phyloP scores from a whole-genome alignment of 2,113 vertebrate species.

The Cyphomyrus discorhynchus region DNA sequence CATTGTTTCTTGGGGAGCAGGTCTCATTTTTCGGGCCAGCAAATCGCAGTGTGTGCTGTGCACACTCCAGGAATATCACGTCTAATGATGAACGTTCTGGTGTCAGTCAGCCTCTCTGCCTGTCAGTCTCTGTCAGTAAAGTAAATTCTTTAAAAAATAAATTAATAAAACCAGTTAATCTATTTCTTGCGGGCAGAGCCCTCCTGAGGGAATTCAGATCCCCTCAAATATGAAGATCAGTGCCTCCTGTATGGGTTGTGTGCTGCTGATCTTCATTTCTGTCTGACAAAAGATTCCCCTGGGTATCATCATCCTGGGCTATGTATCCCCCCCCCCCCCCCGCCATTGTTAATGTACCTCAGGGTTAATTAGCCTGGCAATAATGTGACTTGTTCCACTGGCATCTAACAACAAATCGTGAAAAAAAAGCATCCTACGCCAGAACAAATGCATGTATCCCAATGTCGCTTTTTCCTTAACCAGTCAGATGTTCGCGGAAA shows the following conservation, averaged over 20 bases:
- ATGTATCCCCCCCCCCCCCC: not conserved
- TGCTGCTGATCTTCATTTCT: not conserved
- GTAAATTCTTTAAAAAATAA: not conserved
- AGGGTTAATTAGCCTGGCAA: not conserved
- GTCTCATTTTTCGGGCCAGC: not conserved
- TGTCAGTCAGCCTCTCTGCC: not conserved
- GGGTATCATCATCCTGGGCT: not conserved
- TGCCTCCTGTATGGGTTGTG: not conserved
- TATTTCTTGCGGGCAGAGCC: not conserved
- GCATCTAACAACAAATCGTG: not conserved
- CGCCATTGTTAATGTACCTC: not conserved
- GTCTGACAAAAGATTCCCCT: not conserved
- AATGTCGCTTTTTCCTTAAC: not conserved
- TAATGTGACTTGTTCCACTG: not conserved
- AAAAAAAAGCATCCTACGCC: not conserved
- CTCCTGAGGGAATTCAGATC: not conserved
- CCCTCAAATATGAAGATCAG: not conserved
- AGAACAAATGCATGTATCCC: slow-evolving; percentile 9
- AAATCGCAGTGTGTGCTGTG: not conserved
- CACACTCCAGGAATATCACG: not conserved
- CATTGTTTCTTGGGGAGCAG: not conserved
- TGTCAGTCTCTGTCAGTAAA: not conserved
- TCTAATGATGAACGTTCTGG: not conserved
- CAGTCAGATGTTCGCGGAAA: slow-evolving; percentile 34
- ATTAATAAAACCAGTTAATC: not conserved